phyloP scores from a whole-genome alignment of 2,888 invertebrate genomes.

The Phyto melanocephala region DNA sequence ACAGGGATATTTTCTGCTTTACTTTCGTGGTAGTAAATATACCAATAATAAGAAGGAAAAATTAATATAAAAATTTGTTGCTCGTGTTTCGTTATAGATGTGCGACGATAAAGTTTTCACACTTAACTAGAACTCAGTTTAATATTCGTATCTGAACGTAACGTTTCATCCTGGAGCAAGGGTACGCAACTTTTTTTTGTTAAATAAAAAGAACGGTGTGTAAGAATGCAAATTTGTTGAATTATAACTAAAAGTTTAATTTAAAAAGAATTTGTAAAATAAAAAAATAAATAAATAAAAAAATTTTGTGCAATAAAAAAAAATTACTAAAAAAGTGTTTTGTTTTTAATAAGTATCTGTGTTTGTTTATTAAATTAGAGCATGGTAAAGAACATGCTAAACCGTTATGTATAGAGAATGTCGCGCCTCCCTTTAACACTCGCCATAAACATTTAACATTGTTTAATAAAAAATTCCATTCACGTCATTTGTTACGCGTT shows the following conservation, averaged over 20 bases:
- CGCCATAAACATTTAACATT: background rate
- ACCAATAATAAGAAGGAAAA: slow-evolving; percentile 15
- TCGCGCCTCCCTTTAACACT: background rate
- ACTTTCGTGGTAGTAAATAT: slow-evolving; percentile 47
- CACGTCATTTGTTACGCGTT: slow-evolving; percentile 45
- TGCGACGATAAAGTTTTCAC: slow-evolving; percentile 72
- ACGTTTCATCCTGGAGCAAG: slow-evolving; percentile 76
- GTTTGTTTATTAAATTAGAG: no score
- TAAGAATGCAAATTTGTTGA: slow-evolving; percentile 3
- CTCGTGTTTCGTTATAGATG: slow-evolving; percentile 64
- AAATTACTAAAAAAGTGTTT: background rate
- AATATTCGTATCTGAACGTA: slow-evolving; percentile 79
- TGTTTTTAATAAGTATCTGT: no score
- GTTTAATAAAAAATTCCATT: slow-evolving; percentile 23
- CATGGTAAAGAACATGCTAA: no score
- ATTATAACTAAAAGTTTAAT: background rate
- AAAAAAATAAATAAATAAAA: background rate
- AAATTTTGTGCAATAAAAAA: background rate
- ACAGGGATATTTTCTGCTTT: slow-evolving; percentile 42
- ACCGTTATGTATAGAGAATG: background rate
- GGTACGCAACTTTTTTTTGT: slow-evolving; percentile 70
- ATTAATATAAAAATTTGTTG: background rate
- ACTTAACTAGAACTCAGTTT: slow-evolving; percentile 75
- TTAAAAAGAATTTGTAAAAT: slow-evolving; percentile 1
- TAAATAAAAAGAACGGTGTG: slow-evolving; percentile 52